Evolutionary conservation across 2,113 vertebrate species (phyloP).

Genomic region (Chaetura pelagica): DNA sequence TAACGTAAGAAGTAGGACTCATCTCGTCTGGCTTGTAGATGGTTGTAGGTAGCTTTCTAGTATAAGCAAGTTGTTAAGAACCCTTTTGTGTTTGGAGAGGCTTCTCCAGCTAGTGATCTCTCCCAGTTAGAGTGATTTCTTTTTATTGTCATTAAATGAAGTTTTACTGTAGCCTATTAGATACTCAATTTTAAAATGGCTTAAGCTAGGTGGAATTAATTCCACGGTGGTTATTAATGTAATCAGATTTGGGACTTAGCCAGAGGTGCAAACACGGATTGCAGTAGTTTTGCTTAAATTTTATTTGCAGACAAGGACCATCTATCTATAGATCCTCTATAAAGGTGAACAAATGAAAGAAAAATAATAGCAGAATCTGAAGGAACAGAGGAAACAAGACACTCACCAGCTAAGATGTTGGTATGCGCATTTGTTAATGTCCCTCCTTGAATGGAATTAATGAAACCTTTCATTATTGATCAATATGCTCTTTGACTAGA

Average conservation of each 20-base stretch:
- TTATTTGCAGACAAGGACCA: background rate
- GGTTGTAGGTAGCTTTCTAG: background rate
- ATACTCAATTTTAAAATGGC: background rate
- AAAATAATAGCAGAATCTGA: background rate
- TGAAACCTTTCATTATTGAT: conserved; percentile 43
- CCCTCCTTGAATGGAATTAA: conserved; percentile 40
- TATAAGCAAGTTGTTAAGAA: background rate
- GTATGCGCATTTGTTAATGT: background rate
- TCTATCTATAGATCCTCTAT: conserved; percentile 3
- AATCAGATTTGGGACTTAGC: background rate
- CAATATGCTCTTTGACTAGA: conserved; percentile 28
- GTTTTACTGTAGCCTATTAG: background rate
- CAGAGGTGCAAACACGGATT: background rate
- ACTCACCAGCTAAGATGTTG: conserved; percentile 16
- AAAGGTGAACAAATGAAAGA: conserved; percentile 6
- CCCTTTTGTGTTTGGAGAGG: background rate
- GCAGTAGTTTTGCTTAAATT: conserved; percentile 35
- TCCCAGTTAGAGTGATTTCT: background rate
- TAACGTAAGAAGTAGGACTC: background rate
- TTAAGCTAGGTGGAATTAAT: background rate
- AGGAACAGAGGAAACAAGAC: background rate
- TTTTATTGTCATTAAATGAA: background rate
- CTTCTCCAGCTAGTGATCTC: background rate
- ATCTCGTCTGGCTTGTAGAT: background rate
- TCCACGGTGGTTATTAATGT: background rate